Base-by-base conservation (phyloP, 2,888 invertebrate genomes). In the Slavum lentiscoides region DNA sequence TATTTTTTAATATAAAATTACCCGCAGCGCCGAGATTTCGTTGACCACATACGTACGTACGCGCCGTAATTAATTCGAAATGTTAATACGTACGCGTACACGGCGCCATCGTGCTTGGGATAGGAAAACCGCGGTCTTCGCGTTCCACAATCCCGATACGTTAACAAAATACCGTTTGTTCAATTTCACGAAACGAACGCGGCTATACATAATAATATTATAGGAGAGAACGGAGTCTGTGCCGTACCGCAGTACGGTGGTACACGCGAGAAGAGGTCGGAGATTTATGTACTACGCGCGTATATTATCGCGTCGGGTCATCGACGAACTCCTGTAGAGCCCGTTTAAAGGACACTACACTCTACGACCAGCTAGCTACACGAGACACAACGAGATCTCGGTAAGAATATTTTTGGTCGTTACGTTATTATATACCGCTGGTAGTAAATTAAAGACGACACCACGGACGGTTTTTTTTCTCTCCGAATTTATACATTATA, bases 311-410 rank as follows among this genome's bases (percentile, higher is more conserved):
- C 62, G 64, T 80, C 69, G 80, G 70, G 70, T 64, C 55, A 64
- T 80, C 80, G 64, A 58, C 64, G 70, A 80, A 80, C 80, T 64
- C 80, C 80, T 70, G 80, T 80, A 70, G 80, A 80, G 80, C 19
- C 30, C 30, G 30, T 30, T 1, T 17, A 53, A 64, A 64, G 39
- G 70, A 80, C 62, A 70, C 30, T 30, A 4, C n/a, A n/a, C 55
- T 70, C 69, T 49, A 37, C 2, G 49, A 49, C 19, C 6, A 15
- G n/a, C n/a, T n/a, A 66, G 17, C 37, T 55, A 64, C 37, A 55
- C 37, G 74, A 74, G 21, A 11, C 21, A 55, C 7, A 8, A 21
- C 30, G 30, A 30, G 30, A 30, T 30, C 4, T 30, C 30, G 30
- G 30, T 30, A 2, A 30, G 30, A 30, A 30, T 30, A 74, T 58